Base-by-base conservation (phyloP, 2,113 vertebrate genomes). In the Ailurus styani region DNA sequence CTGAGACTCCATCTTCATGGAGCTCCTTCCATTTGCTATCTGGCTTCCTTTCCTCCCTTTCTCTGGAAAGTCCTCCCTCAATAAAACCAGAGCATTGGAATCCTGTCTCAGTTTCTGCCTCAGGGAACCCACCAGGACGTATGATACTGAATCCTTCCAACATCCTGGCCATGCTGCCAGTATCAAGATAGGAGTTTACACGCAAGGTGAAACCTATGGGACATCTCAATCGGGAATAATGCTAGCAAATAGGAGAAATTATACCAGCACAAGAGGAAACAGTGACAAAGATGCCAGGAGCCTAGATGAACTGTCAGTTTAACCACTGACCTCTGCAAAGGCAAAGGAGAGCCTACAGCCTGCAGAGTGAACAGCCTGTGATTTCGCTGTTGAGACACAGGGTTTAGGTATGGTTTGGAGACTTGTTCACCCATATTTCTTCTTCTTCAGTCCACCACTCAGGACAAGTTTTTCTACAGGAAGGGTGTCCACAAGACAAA, bases 91-190 rank as follows among this genome's bases (percentile, higher is more conserved):
- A 12, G 11, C n/a, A n/a, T 60, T 20, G 13, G 66, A 79, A 60
- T 52, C 17, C 21, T n/a, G 12, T 5, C 29, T 57, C 45, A 29
- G 25, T 21, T 6, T 47, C 31, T 75, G 47, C 25, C 75, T 55
- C 40, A 40, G 34, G 57, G n/a, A 77, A 5, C 31, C 31, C 62
- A 47, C 34, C 5, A 70, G 83, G 52, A 8, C 7, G 27, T 18
- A 11, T 0, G 18, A 50, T 27, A 29, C n/a, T 54, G 42, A 82
- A 52, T 29, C n/a, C 62, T 47, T 72, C 37, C 50, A 81, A 79
- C n/a, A 52, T 7, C 5, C 25, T 9, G 47, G 17, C 20, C 0
- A 0, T 7, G 29, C 37, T 86, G 37, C 50, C 57, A 42, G 42
- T 11, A 70, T 37, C 73, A 37, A 45, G 40, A 17, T 1, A 31